These are phyloP conservation scores for Sterrhoptilus dennistouni DNA, from an alignment of 2,113 vertebrate species.

Conservation along the genomic window DNA sequence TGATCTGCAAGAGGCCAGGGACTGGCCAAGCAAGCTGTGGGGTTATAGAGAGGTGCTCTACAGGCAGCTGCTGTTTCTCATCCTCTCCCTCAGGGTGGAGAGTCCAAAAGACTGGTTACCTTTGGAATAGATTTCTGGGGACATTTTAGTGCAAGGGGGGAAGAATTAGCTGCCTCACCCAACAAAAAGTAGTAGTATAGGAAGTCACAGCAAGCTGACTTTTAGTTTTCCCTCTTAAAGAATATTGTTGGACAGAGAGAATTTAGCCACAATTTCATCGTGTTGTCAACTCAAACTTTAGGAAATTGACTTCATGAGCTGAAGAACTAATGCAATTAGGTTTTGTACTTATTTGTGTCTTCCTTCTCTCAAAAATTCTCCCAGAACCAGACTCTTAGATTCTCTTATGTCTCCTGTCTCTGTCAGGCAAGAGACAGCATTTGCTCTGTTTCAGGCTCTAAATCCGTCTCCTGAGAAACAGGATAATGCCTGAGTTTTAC, in stretches of 20 bases:
- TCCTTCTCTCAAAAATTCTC: not conserved
- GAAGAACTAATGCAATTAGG: not conserved
- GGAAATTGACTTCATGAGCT: not conserved
- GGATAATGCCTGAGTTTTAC: not conserved
- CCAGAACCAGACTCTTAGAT: not conserved
- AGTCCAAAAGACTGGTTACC: not conserved
- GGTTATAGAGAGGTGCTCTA: fast-evolving
- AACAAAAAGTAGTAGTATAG: not conserved
- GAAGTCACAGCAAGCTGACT: not conserved
- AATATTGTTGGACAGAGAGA: not conserved
- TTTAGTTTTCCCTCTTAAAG: not conserved
- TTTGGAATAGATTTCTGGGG: not conserved
- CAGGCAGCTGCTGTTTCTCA: not conserved
- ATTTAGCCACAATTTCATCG: not conserved
- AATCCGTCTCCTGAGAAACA: not conserved
- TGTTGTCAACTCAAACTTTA: not conserved
- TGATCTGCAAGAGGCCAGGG: not conserved
- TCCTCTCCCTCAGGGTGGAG: fast-evolving
- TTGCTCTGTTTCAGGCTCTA: not conserved
- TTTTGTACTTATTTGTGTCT: not conserved
- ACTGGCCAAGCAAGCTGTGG: not conserved
- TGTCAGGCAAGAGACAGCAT: not conserved
- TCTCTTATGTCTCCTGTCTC: not conserved
- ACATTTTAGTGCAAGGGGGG: not conserved
- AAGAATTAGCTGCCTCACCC: not conserved